Evolutionary conservation across 2,797 vertebrate species (phyloP).

Genomic region (Hylomyscus alleni): DNA sequence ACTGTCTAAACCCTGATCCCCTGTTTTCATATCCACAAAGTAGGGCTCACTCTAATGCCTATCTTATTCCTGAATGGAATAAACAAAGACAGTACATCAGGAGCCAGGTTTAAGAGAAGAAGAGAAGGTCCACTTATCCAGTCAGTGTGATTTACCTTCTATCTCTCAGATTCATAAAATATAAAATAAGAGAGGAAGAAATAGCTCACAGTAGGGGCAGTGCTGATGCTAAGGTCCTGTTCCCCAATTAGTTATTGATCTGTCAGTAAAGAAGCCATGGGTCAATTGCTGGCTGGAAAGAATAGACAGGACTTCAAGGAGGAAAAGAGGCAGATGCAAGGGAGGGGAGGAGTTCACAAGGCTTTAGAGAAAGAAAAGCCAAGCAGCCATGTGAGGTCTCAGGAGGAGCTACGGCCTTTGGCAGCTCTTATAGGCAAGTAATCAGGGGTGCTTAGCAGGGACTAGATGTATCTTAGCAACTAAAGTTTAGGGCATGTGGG

Average conservation of each 20-base stretch:
- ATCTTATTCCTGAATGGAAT: not conserved
- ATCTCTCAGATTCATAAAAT: constrained; percentile 32
- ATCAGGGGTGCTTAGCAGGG: not conserved
- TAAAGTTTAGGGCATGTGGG: not conserved
- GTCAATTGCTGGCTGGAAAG: not conserved
- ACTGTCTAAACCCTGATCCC: not conserved
- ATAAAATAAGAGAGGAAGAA: not conserved
- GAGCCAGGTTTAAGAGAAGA: not conserved
- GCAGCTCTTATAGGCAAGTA: not conserved
- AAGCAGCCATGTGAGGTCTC: not conserved
- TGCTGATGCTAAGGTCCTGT: not conserved
- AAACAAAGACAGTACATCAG: not conserved
- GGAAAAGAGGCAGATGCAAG: not conserved
- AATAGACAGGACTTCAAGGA: not conserved
- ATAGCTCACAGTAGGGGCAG: not conserved
- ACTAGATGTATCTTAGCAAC: not conserved
- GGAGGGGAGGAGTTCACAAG: not conserved
- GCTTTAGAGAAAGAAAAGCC: not conserved
- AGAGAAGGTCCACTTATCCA: not conserved
- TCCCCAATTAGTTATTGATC: not conserved
- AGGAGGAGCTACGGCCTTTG: not conserved
- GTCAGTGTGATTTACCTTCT: constrained; percentile 39
- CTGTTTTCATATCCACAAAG: not conserved
- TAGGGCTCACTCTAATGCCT: not conserved
- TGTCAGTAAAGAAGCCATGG: not conserved